phyloP scores from a whole-genome alignment of 1,140 invertebrate species.

The Eupeodes corollae region DNA sequence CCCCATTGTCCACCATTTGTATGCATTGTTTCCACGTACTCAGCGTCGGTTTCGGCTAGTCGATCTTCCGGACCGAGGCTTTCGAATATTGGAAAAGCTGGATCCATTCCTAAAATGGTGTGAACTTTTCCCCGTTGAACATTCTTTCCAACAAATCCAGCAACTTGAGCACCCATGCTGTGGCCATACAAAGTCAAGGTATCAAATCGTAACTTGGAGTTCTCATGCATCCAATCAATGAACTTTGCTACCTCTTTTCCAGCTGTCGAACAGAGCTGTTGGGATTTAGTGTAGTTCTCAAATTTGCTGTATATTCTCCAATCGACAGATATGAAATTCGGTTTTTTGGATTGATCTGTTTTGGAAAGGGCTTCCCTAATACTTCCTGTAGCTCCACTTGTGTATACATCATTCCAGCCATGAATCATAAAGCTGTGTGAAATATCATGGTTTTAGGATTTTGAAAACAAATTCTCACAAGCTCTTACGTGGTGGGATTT shows the following conservation, averaged over 20 bases:
- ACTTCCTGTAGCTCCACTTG: too few relatives aligned
- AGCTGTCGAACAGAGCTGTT: slow-evolving; percentile 28
- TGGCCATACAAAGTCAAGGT: slow-evolving; percentile 18
- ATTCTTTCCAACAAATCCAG: slow-evolving; percentile 34
- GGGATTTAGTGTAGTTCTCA: too few relatives aligned
- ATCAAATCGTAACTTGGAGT: slow-evolving; percentile 11
- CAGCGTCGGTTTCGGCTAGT: slow-evolving; percentile 28
- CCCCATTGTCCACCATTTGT: slow-evolving; percentile 38
- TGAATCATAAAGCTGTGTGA: too few relatives aligned
- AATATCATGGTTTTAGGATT: too few relatives aligned
- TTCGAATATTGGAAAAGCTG: slow-evolving; percentile 22
- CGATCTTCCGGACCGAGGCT: slow-evolving; percentile 8
- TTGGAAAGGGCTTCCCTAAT: too few relatives aligned
- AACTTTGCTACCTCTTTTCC: slow-evolving; percentile 12
- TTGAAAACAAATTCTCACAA: too few relatives aligned
- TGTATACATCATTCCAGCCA: too few relatives aligned
- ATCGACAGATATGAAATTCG: too few relatives aligned
- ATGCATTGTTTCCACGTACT: slow-evolving; percentile 36
- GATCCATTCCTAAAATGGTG: slow-evolving; percentile 29
- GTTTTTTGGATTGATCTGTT: too few relatives aligned
- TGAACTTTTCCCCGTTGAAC: slow-evolving; percentile 7
- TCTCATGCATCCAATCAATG: slow-evolving; percentile 17
- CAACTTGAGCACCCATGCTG: slow-evolving; percentile 32
- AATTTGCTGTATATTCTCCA: too few relatives aligned
- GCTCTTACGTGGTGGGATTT: too few relatives aligned